A percentile compares a stretch with the other conserved stretches of the same genome.
Evolutionary conservation across 2,888 invertebrate genomes (phyloP).

Genomic region (Heliconius ismenius): DNA sequence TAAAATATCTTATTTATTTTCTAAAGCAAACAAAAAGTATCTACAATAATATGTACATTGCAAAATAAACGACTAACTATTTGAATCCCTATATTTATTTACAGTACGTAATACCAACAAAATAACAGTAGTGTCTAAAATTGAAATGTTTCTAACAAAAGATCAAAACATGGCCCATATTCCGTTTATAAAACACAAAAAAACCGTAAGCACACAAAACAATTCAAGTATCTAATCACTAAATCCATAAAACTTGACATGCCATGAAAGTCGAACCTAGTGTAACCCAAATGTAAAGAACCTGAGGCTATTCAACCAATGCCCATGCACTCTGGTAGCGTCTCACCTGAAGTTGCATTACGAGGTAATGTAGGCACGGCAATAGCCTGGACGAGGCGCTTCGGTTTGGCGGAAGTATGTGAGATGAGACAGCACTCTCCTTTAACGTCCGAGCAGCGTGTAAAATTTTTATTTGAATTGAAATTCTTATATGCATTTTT

Average conservation of each 20-base stretch:
- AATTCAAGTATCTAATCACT: neutral
- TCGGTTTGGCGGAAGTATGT: conserved; percentile 75
- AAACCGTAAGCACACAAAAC: neutral
- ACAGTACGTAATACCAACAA: neutral
- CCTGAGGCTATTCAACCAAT: conserved; percentile 41
- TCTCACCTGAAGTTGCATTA: conserved; percentile 79
- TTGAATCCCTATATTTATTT: neutral
- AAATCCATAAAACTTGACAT: conserved; percentile 18
- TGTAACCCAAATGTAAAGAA: conserved; percentile 27
- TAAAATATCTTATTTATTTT: neutral
- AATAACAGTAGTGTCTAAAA: neutral
- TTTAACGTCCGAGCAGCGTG: conserved; percentile 61
- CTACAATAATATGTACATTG: conserved; percentile 9
- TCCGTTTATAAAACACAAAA: neutral
- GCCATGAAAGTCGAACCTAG: conserved; percentile 26
- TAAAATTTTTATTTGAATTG: conserved; percentile 41
- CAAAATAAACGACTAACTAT: neutral
- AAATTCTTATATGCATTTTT: neutral
- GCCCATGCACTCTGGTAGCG: conserved; percentile 64
- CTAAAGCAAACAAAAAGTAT: neutral
- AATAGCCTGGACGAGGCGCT: conserved; percentile 70
- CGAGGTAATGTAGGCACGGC: conserved; percentile 75
- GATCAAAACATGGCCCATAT: neutral
- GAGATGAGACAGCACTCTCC: conserved; percentile 76
- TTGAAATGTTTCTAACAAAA: neutral